Base-by-base conservation (phyloP, 1,140 invertebrate species). In the Pseudobourletiella spinata region DNA sequence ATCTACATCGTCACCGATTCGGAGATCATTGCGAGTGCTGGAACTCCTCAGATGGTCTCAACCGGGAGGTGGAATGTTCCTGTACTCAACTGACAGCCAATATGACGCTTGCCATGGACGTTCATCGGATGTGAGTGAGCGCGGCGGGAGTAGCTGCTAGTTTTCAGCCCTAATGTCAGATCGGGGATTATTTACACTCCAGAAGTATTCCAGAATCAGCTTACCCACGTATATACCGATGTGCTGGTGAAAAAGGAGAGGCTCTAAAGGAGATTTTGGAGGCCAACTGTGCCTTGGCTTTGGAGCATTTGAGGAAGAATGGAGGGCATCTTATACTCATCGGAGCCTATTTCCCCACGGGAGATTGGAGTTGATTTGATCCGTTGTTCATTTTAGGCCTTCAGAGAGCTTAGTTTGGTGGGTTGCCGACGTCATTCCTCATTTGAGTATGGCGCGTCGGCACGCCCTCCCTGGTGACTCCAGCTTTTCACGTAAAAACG, bases 21-120 rank as follows among this genome's bases (percentile, higher is more conserved):
- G 50, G 50, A 18, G 50, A 54, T 11, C 28, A 54, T 26, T 54
- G 50, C 20, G 50, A 54, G 6, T 71, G 69, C 56, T 71, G 69
- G 69, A 71, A 71, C 43, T 68, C 64, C 2, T 70, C 67, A 2
- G 63, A 69, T 42, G 61, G 62, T 3, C 24, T 44, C 4, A 69
- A 73, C 20, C 63, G 70, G 14, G 68, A 69, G 26, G 65, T 69
- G 2, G 74, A 76, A 43, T 74, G 75, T 55, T 66, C 70, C 25
- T 76, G 75, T 67, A 61, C 63, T 20, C 74, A 74, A 24, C 58
- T 67, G 3, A 48, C 28, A 16, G 6, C 50, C 6, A 25, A 25
- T 11, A 54, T 28, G 20, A 26, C 25, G 3, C 11, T 28, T 26
- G 16, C 25, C 6, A 4, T 14, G 20, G 32, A 57, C 20, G 55